Conservation (phyloP, 1,140 invertebrate species). For the Physella acuta region DNA sequence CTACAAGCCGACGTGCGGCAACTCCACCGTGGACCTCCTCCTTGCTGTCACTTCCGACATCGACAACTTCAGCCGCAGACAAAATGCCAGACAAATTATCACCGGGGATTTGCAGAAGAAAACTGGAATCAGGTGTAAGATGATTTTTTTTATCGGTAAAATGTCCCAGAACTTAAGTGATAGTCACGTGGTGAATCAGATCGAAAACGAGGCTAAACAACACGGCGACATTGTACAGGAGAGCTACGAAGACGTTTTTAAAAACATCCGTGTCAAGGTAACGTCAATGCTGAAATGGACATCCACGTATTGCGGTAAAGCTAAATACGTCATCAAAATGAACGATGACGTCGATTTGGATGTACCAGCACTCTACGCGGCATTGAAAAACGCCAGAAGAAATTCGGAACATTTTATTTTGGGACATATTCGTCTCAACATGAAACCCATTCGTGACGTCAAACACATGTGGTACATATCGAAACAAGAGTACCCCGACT, state of each 20-base stretch:
- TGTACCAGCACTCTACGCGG: not conserved
- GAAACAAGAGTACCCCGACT: not conserved
- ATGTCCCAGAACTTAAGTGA: too few relatives aligned
- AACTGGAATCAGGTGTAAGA: not conserved
- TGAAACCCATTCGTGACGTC: not conserved
- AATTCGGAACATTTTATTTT: not conserved
- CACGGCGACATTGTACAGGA: constrained; percentile 7
- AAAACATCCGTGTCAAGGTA: not conserved
- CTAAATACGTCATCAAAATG: constrained; percentile 1
- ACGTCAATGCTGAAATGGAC: constrained; percentile 1
- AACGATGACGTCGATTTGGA: constrained; percentile 16
- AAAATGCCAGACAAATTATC: not conserved
- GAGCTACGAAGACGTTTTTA: constrained; percentile 1
- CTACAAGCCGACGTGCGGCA: not conserved
- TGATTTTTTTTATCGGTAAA: constrained; percentile 7
- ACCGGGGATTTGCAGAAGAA: not conserved
- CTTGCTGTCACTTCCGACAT: not conserved
- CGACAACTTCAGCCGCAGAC: not conserved
- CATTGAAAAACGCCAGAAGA: not conserved
- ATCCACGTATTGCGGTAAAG: not conserved
- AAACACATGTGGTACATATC: not conserved
- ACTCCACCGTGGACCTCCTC: not conserved
- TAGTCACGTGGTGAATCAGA: not conserved
- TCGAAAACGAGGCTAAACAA: not conserved
- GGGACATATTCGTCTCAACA: not conserved